Evolutionary conservation across 2,888 invertebrate genomes (phyloP).

Genomic region (Mystacides longicornis): DNA sequence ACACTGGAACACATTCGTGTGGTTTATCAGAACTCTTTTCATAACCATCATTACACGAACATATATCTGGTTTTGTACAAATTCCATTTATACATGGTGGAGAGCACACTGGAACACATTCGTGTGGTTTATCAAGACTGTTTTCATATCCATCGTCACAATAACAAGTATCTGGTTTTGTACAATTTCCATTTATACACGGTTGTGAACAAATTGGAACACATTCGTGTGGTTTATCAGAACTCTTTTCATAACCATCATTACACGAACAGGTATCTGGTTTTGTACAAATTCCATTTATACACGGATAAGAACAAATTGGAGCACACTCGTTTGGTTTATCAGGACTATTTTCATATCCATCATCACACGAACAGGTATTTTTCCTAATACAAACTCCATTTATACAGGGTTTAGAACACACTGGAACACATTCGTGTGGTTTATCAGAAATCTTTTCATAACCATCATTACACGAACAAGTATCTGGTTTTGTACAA

Average conservation of each 20-base stretch:
- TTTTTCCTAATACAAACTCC: neutral
- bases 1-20: neutral
- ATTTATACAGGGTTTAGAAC: neutral
- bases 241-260: neutral
- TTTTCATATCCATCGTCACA: neutral
- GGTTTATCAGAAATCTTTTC: too few relatives aligned
- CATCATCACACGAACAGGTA: neutral
- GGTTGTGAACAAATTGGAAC: neutral
- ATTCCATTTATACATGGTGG: neutral
- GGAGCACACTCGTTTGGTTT: neutral
- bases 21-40: neutral
- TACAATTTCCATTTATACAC: neutral
- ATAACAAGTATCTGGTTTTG: neutral
- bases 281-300: neutral
- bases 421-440: neutral
- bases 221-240: too few relatives aligned
- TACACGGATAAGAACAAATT: neutral
- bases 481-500: too few relatives aligned
- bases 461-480: too few relatives aligned
- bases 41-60: constrained; percentile 1
- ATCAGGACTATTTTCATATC: neutral
- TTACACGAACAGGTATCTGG: neutral
- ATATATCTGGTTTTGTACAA: neutral
- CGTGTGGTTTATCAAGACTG: neutral
- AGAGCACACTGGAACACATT: neutral